phyloP scores from a whole-genome alignment of 2,888 invertebrate species.

The Melinaea menophilus region DNA sequence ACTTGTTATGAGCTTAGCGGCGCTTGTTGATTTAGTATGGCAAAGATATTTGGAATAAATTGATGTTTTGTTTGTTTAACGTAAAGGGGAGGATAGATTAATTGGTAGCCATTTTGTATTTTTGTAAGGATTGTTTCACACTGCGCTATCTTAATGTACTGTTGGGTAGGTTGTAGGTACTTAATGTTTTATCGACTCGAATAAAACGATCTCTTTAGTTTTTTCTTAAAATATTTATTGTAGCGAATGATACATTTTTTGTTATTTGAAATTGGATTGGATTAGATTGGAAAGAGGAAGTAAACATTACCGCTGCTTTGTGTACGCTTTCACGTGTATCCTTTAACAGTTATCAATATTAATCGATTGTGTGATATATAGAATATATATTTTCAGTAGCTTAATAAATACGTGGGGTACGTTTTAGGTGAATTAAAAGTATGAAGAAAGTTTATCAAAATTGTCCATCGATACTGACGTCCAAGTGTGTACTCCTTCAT shows the following conservation, averaged over 20 bases:
- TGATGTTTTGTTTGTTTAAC: neutral
- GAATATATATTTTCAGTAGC: neutral
- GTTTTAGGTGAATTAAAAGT: no score
- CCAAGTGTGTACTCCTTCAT: neutral
- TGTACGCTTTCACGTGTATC: constrained; percentile 1
- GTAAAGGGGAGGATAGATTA: constrained; percentile 13
- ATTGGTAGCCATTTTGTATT: constrained; percentile 17
- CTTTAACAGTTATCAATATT: constrained; percentile 6
- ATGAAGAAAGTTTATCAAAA: constrained; percentile 8
- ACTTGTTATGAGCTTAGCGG: constrained; percentile 44
- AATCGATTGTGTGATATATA: constrained; percentile 11
- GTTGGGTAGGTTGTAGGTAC: constrained; percentile 15
- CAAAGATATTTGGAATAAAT: constrained; percentile 5
- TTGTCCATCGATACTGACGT: constrained; percentile 12
- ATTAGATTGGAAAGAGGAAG: neutral
- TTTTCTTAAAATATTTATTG: constrained; percentile 15
- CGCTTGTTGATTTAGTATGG: constrained; percentile 58
- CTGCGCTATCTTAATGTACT: neutral
- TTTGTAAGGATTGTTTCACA: constrained; percentile 15
- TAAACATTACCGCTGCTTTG: neutral
- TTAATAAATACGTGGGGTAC: no score
- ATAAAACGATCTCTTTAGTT: constrained; percentile 18
- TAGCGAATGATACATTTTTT: neutral
- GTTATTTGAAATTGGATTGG: neutral
- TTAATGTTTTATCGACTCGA: constrained; percentile 13